Evolutionary conservation across 2,888 invertebrate genomes (phyloP).

Genomic region (Chesias legatella): DNA sequence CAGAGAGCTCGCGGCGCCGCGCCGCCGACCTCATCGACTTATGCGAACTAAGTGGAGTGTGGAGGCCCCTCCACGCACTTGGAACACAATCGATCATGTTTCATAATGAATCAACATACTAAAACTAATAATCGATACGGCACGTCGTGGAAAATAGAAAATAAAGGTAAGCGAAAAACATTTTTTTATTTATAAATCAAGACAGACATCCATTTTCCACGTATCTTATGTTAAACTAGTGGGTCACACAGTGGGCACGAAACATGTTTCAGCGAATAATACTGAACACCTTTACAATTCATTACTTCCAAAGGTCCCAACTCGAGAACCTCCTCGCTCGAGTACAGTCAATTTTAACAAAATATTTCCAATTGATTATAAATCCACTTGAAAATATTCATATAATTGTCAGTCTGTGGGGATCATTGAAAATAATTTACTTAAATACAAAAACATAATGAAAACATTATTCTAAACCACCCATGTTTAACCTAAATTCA

Average conservation of each 20-base stretch:
- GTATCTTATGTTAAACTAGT: conserved; percentile 34
- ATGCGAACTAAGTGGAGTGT: conserved; percentile 14
- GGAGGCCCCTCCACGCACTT: conserved; percentile 44
- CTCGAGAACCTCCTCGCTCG: too few relatives aligned
- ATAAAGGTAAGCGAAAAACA: conserved; percentile 50
- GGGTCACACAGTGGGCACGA: conserved; percentile 28
- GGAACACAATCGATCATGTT: conserved; percentile 44
- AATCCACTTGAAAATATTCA: too few relatives aligned
- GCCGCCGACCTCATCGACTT: conserved; percentile 7
- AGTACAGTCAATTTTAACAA: too few relatives aligned
- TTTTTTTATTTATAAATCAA: conserved; percentile 51
- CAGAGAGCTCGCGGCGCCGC: not conserved
- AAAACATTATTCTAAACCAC: conserved; percentile 32
- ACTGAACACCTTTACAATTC: conserved; percentile 18
- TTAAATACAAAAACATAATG: conserved; percentile 19
- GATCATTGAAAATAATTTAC: not conserved
- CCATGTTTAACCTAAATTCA: conserved; percentile 34
- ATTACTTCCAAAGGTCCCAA: too few relatives aligned
- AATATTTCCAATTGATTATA: too few relatives aligned
- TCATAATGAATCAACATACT: conserved; percentile 24
- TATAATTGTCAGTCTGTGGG: too few relatives aligned
- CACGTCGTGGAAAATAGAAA: conserved; percentile 65
- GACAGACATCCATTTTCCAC: conserved; percentile 61
- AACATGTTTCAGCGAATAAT: conserved; percentile 25
- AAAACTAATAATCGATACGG: conserved; percentile 10